Base-by-base conservation (phyloP, 2,113 vertebrate genomes). In the Thunnus maccoyii region DNA sequence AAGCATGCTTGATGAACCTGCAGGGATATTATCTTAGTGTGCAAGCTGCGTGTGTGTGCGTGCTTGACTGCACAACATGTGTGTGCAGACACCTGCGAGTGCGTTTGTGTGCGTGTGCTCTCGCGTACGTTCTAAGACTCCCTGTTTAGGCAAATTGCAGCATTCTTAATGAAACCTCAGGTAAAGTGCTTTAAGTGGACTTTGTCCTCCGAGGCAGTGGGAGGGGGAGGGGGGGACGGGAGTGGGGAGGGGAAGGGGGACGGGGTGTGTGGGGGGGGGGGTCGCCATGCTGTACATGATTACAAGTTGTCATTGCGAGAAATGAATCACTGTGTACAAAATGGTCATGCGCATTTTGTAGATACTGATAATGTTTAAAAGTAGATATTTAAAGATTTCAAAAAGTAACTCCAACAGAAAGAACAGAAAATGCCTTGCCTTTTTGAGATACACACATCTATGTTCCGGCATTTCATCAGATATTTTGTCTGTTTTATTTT, bases 351-450 rank as follows among this genome's bases (percentile, higher is more conserved):
- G 95, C 96, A 89, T 97, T 97, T 96, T 99, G 97, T 98, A 97
- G 96, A 97, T 98, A 96, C 80, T 88, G 92, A 95, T 96, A 82
- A 96, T 95, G 95, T 94, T 94, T 90, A 93, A 94, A 88, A 89
- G 93, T 96, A 96, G 96, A 96, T 96, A 96, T 96, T 96, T 94
- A 96, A 96, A 86, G 93, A 95, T 86, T 73, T 78, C 54, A 41
- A 82, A 78, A 72, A 63, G 83, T 91, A 80, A 86, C 89, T 93
- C 84, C 66, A 77, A 92, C 71, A 94, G 95, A 86, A 94, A 94
- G 95, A 95, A 96, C 93, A 95, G 96, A 96, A 95, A 94, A 97
- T 96, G 96, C 96, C 96, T 98, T 97, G 96, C 95, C 96, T 97
- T 97, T 96, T 91, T 82, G 75, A 95, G 94, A 86, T 94, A 92